A percentile compares a stretch with the other conserved stretches of the same genome.
These are phyloP conservation scores for Mus caroli DNA, from an alignment of 2,797 vertebrate species.

Conservation along the genomic window DNA sequence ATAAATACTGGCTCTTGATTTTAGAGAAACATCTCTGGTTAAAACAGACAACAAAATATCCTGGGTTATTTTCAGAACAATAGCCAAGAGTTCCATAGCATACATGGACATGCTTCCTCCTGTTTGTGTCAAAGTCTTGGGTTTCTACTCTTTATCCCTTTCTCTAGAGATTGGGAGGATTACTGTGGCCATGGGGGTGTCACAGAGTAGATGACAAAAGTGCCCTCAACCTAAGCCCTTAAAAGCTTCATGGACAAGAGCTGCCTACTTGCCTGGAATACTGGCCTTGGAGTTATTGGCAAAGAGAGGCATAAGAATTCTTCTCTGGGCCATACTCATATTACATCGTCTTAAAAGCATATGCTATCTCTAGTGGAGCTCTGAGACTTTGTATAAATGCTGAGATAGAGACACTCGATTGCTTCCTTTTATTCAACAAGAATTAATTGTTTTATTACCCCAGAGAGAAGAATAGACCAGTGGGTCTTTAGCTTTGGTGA, in stretches of 20 bases:
- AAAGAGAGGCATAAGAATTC: neutral
- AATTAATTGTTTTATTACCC: slow-evolving; percentile 36
- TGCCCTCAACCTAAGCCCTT: neutral
- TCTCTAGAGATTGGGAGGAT: neutral
- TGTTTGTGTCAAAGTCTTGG: neutral
- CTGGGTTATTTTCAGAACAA: neutral
- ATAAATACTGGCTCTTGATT: neutral
- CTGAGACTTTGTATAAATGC: neutral
- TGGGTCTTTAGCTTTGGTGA: neutral
- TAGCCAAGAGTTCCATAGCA: neutral
- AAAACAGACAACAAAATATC: neutral
- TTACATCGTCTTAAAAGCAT: neutral
- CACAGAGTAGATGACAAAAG: neutral
- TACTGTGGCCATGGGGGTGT: neutral
- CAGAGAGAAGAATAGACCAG: neutral
- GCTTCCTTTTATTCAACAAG: slow-evolving; percentile 13
- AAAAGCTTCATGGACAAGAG: slow-evolving; percentile 1
- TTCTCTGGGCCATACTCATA: neutral
- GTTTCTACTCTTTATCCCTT: neutral
- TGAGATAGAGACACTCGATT: neutral
- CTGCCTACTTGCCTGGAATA: neutral
- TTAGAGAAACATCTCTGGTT: neutral
- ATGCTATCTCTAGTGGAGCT: neutral
- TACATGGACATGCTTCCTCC: neutral
- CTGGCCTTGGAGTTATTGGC: neutral